Base-by-base conservation (phyloP, 2,888 invertebrate genomes). In the Teleiodes luculella region DNA sequence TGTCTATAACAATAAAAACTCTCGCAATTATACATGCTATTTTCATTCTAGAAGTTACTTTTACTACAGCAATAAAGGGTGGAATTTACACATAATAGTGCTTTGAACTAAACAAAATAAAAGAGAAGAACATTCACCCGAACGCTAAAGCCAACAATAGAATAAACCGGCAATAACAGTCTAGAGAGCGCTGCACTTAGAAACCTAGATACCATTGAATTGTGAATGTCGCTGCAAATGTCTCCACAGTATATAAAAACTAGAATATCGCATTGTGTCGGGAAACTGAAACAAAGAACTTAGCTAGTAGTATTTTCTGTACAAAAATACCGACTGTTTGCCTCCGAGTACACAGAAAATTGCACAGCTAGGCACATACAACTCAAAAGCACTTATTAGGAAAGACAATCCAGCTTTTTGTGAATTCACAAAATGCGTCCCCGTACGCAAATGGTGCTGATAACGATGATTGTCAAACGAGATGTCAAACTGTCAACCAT, bases 91-190 rank as follows among this genome's bases (percentile, higher is more conserved):
- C 24, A 35, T n/a, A 35, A n/a, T 35, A 35, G 35, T 35, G n/a
- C 35, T n/a, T n/a, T 35, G n/a, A 35, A 16, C 37, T 37, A 14
- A 14, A 37, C 6, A 7, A 37, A 37, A 37, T 14, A 14, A 16
- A 39, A 39, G n/a, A 20, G 11, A 10, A 43, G 14, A 28, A 46
- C 46, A 31, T 31, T 28, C 13, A 13, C 28, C 43, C 24, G 5
- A n/a, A 28, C 24, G 43, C 28, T 13, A 18, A 35, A 35, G 16
- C 14, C 37, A 16, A 24, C 28, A 24, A 28, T 28, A 43, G 3
- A 28, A 43, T 18, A n/a, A n/a, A n/a, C 8, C 41, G 41, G 24
- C 41, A 41, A 41, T 41, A 41, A 41, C 24, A 41, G 41, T 41
- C 41, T 16, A 41, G 16, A 20, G 20, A 6, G n/a, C n/a, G 10